Evolutionary conservation across 2,113 vertebrate species (phyloP).

Genomic region (Lamprologus sp.): DNA sequence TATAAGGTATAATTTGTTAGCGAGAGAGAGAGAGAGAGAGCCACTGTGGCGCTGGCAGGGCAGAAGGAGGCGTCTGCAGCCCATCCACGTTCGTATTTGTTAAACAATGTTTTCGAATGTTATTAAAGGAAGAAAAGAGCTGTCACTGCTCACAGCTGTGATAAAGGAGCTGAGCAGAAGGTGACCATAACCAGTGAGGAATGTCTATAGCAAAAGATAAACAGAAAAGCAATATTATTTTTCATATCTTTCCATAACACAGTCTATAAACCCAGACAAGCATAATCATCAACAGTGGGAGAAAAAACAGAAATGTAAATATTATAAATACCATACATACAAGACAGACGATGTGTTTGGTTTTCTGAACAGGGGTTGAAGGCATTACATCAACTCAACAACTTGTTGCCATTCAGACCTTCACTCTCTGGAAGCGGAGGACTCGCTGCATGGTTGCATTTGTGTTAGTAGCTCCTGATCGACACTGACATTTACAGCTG

Average conservation of each 20-base stretch:
- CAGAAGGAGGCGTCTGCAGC: background rate
- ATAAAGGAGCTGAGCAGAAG: background rate
- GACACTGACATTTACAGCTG: background rate
- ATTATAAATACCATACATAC: background rate
- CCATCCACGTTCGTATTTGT: background rate
- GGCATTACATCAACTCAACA: background rate
- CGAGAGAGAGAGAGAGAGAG: background rate
- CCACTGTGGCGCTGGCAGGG: background rate
- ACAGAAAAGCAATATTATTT: background rate
- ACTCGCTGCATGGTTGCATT: background rate
- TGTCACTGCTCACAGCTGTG: background rate
- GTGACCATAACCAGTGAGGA: background rate
- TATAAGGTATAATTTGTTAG: background rate
- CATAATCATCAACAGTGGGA: background rate
- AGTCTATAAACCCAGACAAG: background rate
- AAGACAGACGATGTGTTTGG: background rate
- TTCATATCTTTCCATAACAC: background rate
- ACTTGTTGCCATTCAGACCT: background rate
- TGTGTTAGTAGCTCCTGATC: background rate
- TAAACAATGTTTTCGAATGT: background rate
- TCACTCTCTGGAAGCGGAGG: background rate
- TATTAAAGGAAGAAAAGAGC: background rate
- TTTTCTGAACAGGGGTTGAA: background rate
- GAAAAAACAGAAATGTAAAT: background rate
- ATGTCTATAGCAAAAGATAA: background rate